Conservation (phyloP, 2,888 invertebrate genomes). For the Fragum whitleyi region DNA sequence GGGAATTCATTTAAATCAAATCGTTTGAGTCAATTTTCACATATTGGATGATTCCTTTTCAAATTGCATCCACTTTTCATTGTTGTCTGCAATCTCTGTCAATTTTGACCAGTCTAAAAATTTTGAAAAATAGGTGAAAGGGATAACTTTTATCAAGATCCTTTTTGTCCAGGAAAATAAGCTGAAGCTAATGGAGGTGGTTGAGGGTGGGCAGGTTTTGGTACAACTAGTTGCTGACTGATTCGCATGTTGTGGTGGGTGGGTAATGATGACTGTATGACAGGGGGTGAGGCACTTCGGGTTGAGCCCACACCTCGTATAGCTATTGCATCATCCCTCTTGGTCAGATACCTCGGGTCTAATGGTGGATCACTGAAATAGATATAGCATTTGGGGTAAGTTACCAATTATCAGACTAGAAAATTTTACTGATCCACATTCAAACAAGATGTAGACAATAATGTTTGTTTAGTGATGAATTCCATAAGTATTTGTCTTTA, state of each 20-base stretch:
- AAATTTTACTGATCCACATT: no score
- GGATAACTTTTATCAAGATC: conserved; percentile 70
- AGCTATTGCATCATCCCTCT: conserved; percentile 79
- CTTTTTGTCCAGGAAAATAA: conserved; percentile 80
- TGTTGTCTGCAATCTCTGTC: no score
- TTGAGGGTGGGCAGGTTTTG: conserved; percentile 69
- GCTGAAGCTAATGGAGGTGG: conserved; percentile 79
- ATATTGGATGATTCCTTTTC: no score
- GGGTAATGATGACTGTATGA: conserved; percentile 57
- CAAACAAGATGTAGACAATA: no score
- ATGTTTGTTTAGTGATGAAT: no score
- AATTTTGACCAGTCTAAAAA: no score
- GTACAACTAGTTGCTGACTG: conserved; percentile 75
- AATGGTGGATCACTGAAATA: conserved; percentile 80
- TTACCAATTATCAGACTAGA: no score
- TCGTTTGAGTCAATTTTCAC: no score
- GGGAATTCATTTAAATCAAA: no score
- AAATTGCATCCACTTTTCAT: no score
- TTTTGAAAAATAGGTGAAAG: background rate
- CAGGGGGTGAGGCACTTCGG: conserved; percentile 68
- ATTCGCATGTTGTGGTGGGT: conserved; percentile 65
- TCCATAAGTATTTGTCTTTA: no score
- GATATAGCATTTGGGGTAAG: background rate
- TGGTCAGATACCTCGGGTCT: conserved; percentile 81
- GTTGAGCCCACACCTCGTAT: conserved; percentile 69